Evolutionary conservation across 2,113 vertebrate species (phyloP), one percentile per base, ranked within the genome.

Genomic region (Kryptolebias marmoratus): DNA sequence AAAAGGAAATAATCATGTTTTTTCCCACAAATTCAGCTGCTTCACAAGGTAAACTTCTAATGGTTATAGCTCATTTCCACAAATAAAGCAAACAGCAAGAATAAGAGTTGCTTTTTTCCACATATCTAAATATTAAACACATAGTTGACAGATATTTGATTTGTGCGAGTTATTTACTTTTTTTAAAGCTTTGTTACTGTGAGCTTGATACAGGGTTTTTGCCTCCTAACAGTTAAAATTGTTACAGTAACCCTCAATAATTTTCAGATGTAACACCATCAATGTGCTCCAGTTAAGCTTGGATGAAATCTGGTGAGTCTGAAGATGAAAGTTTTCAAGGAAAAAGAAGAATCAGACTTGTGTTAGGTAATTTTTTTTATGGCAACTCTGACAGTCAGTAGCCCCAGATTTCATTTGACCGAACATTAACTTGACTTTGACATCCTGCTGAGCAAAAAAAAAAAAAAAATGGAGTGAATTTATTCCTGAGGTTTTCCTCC

Each of bases 361-460:
- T 56, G 5, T 36, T 12, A n/a, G 16, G 7, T 52, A 3, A 6
- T 65, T 61, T 69, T 42, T 13, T 16, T 32, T 32, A 3, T 9
- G 31, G 9, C 48, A 32, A 15, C 61, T 0, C 3, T 44, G 5
- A 9, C 16, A 18, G 4, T 42, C 16, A 42, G 30, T 15, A 16
- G 12, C 7, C 14, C 4, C 22, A 54, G 3, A 47, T 53, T 70
- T 72, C 3, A 65, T n/a, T 18, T 48, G 64, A 28, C 1, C 36
- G 14, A 75, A 32, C 58, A 22, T 30, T 69, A 55, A 68, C 45
- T 68, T 58, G 44, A 63, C 32, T 62, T 47, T 32, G 44, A 63
- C 60, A 64, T 55, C 59, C 54, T 27, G 49, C 7, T 16, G 4
- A 59, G 14, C 39, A 42, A 8, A 42, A 42, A 48, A n/a, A 18